Evolutionary conservation across 1,140 invertebrate genomes (phyloP).

Genomic region (Saccostrea echinata): DNA sequence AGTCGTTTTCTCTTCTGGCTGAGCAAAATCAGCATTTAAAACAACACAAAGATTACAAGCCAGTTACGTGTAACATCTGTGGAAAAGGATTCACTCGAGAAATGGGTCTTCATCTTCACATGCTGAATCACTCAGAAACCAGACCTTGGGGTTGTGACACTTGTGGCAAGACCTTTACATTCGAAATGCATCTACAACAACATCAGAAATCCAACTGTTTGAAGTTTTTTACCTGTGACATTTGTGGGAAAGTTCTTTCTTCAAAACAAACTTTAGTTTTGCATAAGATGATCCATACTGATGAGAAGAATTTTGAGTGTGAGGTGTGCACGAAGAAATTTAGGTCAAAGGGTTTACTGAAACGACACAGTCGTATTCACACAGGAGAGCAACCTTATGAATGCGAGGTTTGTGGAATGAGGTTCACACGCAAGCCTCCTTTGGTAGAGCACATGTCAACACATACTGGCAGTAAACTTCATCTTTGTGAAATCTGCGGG

Average conservation of each 20-base stretch:
- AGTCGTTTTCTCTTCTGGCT: neutral
- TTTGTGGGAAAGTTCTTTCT: neutral
- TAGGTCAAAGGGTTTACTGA: constrained; percentile 87
- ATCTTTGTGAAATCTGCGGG: constrained; percentile 42
- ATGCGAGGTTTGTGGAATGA: constrained; percentile 93
- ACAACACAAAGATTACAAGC: constrained; percentile 4
- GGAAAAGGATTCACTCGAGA: neutral
- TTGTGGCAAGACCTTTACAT: neutral
- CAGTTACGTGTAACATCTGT: neutral
- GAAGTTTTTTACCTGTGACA: neutral
- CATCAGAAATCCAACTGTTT: neutral
- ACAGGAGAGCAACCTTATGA: constrained; percentile 93
- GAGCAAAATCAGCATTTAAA: neutral
- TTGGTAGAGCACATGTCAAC: constrained; percentile 86
- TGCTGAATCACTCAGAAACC: neutral
- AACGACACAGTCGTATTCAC: constrained; percentile 81
- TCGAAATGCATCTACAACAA: neutral
- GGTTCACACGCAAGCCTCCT: constrained; percentile 84
- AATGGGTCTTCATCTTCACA: neutral
- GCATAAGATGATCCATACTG: neutral
- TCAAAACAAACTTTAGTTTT: neutral
- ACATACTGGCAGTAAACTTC: constrained; percentile 54
- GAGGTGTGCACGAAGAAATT: constrained; percentile 94
- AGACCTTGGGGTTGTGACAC: neutral
- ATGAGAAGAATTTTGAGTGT: constrained; percentile 83